Evolutionary conservation across 2,113 vertebrate species (phyloP), one percentile per base, ranked within the genome.

Genomic region (Platichthys flesus): DNA sequence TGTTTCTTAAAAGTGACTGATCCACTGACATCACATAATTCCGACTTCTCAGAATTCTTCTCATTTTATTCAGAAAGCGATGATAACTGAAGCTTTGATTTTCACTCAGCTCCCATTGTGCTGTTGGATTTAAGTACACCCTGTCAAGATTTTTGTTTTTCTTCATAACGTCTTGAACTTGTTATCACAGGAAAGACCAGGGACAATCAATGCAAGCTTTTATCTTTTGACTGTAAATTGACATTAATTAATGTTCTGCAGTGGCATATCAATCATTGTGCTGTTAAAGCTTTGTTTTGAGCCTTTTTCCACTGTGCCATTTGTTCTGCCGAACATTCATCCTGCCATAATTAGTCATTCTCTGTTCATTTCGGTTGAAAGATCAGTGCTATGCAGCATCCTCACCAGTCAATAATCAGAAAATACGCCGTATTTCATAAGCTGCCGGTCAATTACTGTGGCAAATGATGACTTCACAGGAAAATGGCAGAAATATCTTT

Each of bases 221-320:
- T 80, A 55, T 89, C 56, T 78, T 60, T 31, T 45, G 61, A 49
- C 26, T n/a, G 42, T 31, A 58, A 76, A 20, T 76, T 85, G 81
- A 80, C 71, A 76, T 76, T 88, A 91, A 90, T 86, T 85, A 78
- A 80, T 82, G 79, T 84, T 89, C 77, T 67, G 58, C 60, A 2
- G 51, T 56, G 54, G 42, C 65, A 80, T 86, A 81, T 88, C 85
- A 66, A 52, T 89, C 86, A 84, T 68, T 63, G 71, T 14, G 4
- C 72, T 81, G 49, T 78, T 78, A 74, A 66, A 82, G 54, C 12
- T 56, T 56, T 23, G 9, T 84, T 84, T 88, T 74, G 9, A 60
- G 67, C 62, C 9, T 79, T 63, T 74, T 85, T 80, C 45, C 49
- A 9, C 72, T 77, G 45, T 77, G 64, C 14, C 65, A 58, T 74